A percentile compares a stretch with the other conserved stretches of the same genome.
These are phyloP conservation scores for Conus canariensis DNA, from an alignment of 2,888 invertebrate species.

Conservation along the genomic window DNA sequence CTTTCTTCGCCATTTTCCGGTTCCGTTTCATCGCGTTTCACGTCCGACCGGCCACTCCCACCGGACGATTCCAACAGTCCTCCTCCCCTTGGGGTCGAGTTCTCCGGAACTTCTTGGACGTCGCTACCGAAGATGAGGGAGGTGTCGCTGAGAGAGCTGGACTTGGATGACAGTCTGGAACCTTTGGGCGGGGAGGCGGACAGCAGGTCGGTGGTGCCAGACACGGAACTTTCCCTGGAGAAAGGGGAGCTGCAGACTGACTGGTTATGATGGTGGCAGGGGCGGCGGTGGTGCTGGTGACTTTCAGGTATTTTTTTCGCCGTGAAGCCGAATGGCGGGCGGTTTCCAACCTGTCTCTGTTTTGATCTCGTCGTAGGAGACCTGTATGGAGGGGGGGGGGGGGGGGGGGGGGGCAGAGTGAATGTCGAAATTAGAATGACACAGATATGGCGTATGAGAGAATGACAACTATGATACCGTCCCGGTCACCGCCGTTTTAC, in stretches of 20 bases:
- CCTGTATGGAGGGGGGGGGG: slow-evolving; percentile 7
- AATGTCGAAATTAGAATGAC: too few species aligned
- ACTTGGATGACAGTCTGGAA: slow-evolving; percentile 10
- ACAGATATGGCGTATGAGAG: too few species aligned
- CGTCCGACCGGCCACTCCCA: background rate
- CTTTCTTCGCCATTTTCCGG: background rate
- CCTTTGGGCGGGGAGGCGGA: background rate
- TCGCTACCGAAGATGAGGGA: background rate
- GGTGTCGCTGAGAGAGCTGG: slow-evolving; percentile 10
- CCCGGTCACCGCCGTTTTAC: too few species aligned
- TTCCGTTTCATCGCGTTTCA: background rate
- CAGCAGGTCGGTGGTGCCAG: background rate
- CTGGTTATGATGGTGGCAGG: background rate
- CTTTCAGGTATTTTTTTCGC: slow-evolving; percentile 31
- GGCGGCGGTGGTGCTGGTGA: background rate
- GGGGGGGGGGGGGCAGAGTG: too few species aligned
- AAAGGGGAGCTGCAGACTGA: background rate
- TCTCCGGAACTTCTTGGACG: background rate
- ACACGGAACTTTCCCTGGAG: background rate
- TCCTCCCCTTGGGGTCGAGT: background rate
- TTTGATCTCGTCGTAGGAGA: slow-evolving; percentile 44
- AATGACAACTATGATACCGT: too few species aligned
- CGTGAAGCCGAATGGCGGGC: slow-evolving; percentile 16
- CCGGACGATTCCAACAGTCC: too few species aligned
- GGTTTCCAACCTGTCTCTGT: slow-evolving; percentile 46